Conservation (phyloP, 2,113 vertebrate genomes). For the Bubo bubo region DNA sequence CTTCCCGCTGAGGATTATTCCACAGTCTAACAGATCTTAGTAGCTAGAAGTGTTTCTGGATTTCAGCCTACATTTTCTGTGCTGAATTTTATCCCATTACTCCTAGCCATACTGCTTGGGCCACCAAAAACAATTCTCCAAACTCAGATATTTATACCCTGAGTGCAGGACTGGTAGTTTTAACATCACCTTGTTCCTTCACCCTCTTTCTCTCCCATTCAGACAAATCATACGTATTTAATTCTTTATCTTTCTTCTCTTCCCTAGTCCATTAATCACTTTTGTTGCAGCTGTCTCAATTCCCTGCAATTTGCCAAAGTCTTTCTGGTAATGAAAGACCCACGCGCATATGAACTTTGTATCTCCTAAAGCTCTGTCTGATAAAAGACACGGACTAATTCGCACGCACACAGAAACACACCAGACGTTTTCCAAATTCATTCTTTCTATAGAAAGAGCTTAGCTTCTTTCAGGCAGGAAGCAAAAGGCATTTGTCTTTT, state of each 20-base stretch:
- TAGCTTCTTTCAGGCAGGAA: slow-evolving; percentile 18
- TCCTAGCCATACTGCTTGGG: background rate
- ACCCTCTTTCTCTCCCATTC: background rate
- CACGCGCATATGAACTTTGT: background rate
- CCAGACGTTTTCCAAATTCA: background rate
- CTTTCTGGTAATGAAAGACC: background rate
- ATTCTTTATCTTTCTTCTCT: background rate
- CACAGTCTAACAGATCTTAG: background rate
- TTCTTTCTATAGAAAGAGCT: background rate
- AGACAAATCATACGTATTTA: background rate
- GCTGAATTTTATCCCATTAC: background rate
- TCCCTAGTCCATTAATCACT: slow-evolving; percentile 2
- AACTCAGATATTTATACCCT: background rate
- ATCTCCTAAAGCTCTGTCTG: background rate
- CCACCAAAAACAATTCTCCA: background rate
- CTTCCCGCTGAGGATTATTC: background rate
- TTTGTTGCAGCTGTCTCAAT: background rate
- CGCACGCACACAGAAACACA: background rate
- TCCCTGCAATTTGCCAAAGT: background rate
- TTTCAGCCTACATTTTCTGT: background rate
- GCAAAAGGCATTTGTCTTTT: slow-evolving; percentile 9
- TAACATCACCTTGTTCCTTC: background rate
- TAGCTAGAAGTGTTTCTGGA: background rate
- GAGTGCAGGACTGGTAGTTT: background rate
- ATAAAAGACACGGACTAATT: background rate